These are phyloP conservation scores for Blera fallax DNA, from an alignment of 2,888 invertebrate genomes.

Conservation along the genomic window DNA sequence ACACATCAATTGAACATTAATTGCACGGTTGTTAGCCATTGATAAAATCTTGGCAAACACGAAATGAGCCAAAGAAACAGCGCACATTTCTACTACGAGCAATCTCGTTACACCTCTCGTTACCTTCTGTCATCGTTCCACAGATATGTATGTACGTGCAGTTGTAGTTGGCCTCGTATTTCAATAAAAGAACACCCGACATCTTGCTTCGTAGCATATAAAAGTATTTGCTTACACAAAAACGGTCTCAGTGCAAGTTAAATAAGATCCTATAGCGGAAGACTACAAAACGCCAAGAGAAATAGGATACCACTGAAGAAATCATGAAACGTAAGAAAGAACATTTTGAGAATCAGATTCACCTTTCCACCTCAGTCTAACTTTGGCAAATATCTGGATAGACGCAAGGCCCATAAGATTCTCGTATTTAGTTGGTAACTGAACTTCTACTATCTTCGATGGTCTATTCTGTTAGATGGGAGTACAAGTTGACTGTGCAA, in stretches of 20 bases:
- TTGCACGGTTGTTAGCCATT: slow-evolving; percentile 28
- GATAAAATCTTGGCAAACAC: slow-evolving; percentile 54
- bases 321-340: slow-evolving; percentile 49
- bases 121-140: background rate
- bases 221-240: slow-evolving; percentile 14
- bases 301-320: background rate
- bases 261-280: slow-evolving; percentile 3
- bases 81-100: background rate
- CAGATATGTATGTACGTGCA: background rate
- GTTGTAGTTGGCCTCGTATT: background rate
- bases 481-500: no score
- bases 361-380: no score
- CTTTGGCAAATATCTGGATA: no score
- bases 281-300: background rate
- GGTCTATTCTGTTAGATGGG: no score
- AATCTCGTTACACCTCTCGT: background rate
- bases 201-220: slow-evolving; percentile 20
- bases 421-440: no score
- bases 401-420: no score
- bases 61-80: background rate
- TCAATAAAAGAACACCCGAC: slow-evolving; percentile 30
- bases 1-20: slow-evolving; percentile 50
- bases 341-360: background rate
- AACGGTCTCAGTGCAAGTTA: slow-evolving; percentile 36
- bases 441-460: no score